Conservation (phyloP, 2,888 invertebrate genomes). For the Pandemis cinnamomeana region DNA sequence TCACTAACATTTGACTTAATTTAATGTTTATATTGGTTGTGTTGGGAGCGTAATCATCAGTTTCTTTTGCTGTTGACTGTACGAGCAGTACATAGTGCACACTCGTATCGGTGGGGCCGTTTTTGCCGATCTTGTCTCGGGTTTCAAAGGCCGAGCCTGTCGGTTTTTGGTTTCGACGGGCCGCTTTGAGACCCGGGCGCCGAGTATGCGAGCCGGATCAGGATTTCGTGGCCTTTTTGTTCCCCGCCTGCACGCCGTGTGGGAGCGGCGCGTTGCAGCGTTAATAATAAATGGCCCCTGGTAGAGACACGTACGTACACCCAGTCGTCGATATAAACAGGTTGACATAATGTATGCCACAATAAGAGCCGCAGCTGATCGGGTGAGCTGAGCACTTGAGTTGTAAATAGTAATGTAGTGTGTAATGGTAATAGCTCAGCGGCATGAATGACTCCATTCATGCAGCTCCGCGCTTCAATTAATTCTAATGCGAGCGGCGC, state of each 20-base stretch:
- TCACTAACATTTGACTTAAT: too few relatives aligned
- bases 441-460: constrained; percentile 38
- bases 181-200: constrained; percentile 1
- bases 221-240: constrained; percentile 23
- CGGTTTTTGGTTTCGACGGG: constrained; percentile 20
- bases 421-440: constrained; percentile 34
- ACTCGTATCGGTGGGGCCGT: constrained; percentile 2
- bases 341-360: constrained; percentile 18
- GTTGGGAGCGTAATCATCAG: too few relatives aligned
- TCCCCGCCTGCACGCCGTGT: constrained; percentile 15
- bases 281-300: constrained; percentile 30
- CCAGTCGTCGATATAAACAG: constrained; percentile 15
- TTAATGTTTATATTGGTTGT: too few relatives aligned
- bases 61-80: background rate
- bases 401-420: constrained; percentile 12
- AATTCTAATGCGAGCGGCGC: constrained; percentile 24
- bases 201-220: constrained; percentile 1
- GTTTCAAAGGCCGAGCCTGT: constrained; percentile 28
- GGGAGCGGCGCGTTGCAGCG: constrained; percentile 25
- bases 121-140: constrained; percentile 16
- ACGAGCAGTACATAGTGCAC: constrained; percentile 3
- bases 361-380: constrained; percentile 29
- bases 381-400: constrained; percentile 16
- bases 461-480: constrained; percentile 27
- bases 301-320: constrained; percentile 12